A percentile compares a stretch with the other conserved stretches of the same genome.
These are phyloP conservation scores for Neoniphon sammara DNA, from an alignment of 2,797 vertebrate species.

Conservation along the genomic window DNA sequence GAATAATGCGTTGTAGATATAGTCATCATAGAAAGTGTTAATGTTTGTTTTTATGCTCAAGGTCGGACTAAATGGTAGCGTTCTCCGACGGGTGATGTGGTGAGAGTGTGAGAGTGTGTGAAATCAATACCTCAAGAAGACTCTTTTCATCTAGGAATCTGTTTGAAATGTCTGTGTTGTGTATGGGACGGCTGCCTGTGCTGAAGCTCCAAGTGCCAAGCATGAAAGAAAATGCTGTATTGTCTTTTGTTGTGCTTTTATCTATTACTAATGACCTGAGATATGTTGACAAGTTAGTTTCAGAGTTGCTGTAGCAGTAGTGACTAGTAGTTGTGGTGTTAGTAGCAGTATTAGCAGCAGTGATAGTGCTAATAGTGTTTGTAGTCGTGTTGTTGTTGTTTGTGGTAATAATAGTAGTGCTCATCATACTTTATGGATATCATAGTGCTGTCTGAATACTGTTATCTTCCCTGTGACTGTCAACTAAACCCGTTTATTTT, in stretches of 20 bases:
- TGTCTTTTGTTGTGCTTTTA: background rate
- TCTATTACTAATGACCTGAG: no score
- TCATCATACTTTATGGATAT: slow-evolving; percentile 2
- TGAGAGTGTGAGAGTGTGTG: background rate
- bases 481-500: slow-evolving; percentile 41
- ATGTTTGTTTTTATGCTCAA: background rate
- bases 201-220: background rate
- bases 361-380: slow-evolving; percentile 2
- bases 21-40: no score
- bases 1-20: no score
- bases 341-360: background rate
- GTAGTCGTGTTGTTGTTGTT: slow-evolving; percentile 10
- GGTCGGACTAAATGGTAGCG: background rate
- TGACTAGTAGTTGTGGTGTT: background rate
- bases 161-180: background rate
- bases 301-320: background rate
- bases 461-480: slow-evolving; percentile 9
- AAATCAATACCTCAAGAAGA: background rate
- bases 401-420: slow-evolving; percentile 6
- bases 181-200: background rate
- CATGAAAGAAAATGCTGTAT: background rate
- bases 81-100: background rate
- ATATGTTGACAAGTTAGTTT: background rate
- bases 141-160: background rate
- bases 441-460: slow-evolving; percentile 2